Conservation (phyloP, 1,140 invertebrate species). For the Neuroterus valhalla region DNA sequence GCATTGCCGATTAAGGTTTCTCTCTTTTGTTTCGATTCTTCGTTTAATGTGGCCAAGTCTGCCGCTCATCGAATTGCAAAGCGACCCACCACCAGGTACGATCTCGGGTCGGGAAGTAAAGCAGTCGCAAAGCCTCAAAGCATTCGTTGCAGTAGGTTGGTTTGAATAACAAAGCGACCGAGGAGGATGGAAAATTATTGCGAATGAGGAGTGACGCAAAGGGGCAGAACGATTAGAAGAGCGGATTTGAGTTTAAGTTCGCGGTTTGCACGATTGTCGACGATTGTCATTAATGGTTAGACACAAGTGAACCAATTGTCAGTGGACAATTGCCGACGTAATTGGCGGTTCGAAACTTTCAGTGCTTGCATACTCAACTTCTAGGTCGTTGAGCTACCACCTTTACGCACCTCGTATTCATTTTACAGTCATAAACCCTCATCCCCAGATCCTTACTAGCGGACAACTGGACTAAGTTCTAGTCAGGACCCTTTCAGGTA, state of each 20-base stretch:
- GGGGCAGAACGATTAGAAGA: constrained; percentile 43
- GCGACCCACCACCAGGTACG: constrained; percentile 1
- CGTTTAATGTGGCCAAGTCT: constrained; percentile 18
- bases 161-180: constrained; percentile 41
- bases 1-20: constrained; percentile 10
- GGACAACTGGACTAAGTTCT: too few species aligned
- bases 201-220: constrained; percentile 29
- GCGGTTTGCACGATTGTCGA: constrained; percentile 51
- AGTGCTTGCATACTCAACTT: constrained; percentile 49
- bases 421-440: too few species aligned
- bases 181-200: constrained; percentile 28
- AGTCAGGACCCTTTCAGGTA: too few species aligned
- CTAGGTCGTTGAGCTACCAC: constrained; percentile 61
- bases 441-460: too few species aligned
- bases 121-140: constrained; percentile 33
- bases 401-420: constrained; percentile 40
- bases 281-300: constrained; percentile 59
- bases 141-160: constrained; percentile 32
- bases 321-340: constrained; percentile 61
- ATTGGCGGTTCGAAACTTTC: constrained; percentile 63
- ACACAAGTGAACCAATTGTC: constrained; percentile 65
- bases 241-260: constrained; percentile 49
- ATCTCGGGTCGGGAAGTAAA: background rate
- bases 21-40: constrained; percentile 27
- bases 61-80: constrained; percentile 47